phyloP scores from a whole-genome alignment of 2,888 invertebrate species.

The Nezara viridula region DNA sequence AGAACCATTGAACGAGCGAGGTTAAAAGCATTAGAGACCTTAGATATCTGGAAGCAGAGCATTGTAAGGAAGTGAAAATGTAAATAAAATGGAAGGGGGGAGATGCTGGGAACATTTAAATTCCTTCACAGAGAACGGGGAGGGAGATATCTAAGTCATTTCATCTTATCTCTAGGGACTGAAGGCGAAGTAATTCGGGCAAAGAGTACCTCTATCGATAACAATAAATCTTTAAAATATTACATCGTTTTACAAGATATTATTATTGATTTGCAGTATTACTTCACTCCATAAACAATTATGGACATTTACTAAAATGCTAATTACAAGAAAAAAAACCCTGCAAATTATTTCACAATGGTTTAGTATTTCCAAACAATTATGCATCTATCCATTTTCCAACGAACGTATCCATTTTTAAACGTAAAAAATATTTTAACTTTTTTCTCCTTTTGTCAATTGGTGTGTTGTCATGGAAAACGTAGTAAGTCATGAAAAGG shows the following conservation, averaged over 20 bases:
- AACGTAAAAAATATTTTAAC: too few relatives aligned
- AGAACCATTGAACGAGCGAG: background rate
- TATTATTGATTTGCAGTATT: background rate
- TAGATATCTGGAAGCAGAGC: background rate
- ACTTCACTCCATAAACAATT: background rate
- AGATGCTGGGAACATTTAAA: background rate
- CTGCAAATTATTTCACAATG: too few relatives aligned
- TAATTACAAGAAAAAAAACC: background rate
- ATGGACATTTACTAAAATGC: background rate
- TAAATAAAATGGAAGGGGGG: slow-evolving; percentile 11
- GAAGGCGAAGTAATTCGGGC: background rate
- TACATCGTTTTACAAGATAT: background rate
- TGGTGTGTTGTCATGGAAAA: too few relatives aligned
- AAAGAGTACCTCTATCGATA: background rate
- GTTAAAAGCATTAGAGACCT: background rate
- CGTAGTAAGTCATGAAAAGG: too few relatives aligned
- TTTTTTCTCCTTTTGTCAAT: too few relatives aligned
- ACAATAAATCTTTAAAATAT: background rate
- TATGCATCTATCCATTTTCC: too few relatives aligned
- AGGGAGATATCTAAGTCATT: slow-evolving; percentile 13
- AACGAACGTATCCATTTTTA: too few relatives aligned
- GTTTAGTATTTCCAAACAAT: too few relatives aligned
- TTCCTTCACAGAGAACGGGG: background rate
- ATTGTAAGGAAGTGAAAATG: slow-evolving; percentile 17
- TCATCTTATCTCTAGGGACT: background rate